Percentiles rank a stretch among this genome's conserved stretches.
Conservation (phyloP, 2,888 invertebrate species). For the Epinotia bilunana region DNA sequence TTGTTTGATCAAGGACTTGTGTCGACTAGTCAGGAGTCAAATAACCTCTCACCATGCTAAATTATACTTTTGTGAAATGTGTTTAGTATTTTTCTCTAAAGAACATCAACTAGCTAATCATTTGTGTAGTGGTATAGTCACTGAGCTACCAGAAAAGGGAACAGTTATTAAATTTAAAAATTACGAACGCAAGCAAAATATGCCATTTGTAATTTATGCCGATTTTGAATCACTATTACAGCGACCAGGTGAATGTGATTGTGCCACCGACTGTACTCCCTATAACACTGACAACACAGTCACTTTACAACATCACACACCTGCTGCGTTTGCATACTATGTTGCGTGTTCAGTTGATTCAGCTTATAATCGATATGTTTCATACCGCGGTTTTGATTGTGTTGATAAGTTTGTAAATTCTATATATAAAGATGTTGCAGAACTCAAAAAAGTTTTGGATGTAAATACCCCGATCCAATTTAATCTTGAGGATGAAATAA, state of each 20-base stretch:
- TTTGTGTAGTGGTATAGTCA: too few relatives aligned
- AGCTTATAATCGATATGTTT: slow-evolving; percentile 19
- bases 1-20: too few relatives aligned
- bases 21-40: too few relatives aligned
- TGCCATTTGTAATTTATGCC: too few relatives aligned
- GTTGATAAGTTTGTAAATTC: slow-evolving; percentile 20
- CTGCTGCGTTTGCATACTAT: slow-evolving; percentile 30
- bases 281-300: background rate
- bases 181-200: too few relatives aligned
- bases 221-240: slow-evolving; percentile 39
- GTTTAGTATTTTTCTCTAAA: too few relatives aligned
- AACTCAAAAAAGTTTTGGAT: slow-evolving; percentile 14
- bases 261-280: background rate
- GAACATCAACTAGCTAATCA: too few relatives aligned
- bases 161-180: too few relatives aligned
- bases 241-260: slow-evolving; percentile 13
- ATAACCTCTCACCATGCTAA: too few relatives aligned
- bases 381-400: slow-evolving; percentile 28
- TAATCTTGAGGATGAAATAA: slow-evolving; percentile 5
- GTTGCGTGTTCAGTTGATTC: slow-evolving; percentile 1
- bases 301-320: slow-evolving; percentile 9
- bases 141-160: too few relatives aligned
- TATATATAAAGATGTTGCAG: slow-evolving; percentile 16
- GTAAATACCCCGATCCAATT: slow-evolving; percentile 15
- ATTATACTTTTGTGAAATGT: too few relatives aligned